Base-by-base conservation (phyloP, 2,113 vertebrate species). In the Leptodactylus fuscus region DNA sequence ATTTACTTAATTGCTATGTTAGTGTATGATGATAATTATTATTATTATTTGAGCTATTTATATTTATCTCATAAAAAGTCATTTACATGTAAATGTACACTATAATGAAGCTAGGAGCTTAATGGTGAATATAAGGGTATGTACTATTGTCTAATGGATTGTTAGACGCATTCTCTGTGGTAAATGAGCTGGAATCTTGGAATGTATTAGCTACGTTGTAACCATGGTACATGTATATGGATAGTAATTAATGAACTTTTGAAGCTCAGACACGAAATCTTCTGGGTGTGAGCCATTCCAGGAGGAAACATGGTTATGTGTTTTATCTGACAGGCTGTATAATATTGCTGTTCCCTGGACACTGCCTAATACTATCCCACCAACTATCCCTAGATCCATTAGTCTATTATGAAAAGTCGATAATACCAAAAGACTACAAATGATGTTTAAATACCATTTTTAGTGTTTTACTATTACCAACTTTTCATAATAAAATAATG, bases 31-130 rank as follows among this genome's bases (percentile, higher is more conserved):
- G 24, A 62, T 27, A 29, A 62, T 27, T 29, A 15, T 29, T 62
- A 62, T 27, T 29, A 15, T 29, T 29, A 0, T 62, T 29, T 24
- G 24, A 29, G 24, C 24, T 62, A 62, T 29, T 62, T 62, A 29
- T 62, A 29, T n/a, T 62, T 62, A 29, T 62, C 58, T 62, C 24
- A 29, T 62, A 20, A 62, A 62, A 62, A 62, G 58, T 62, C 58
- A 29, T 62, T 62, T 29, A 62, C 27, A 62, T 62, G 11, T 62
- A 62, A 27, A 62, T 62, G 24, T 29, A 62, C 27, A 27, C 5
- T 24, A 11, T 60, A 60, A 60, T 60, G 55, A 24, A 29, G n/a
- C n/a, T n/a, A n/a, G 15, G 58, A 29, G 55, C 55, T 58, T 58
- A 58, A n/a, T n/a, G 24, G n/a, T 58, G 8, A 58, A 10, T 58